Evolutionary conservation across 2,888 invertebrate genomes (phyloP).

Genomic region (Nasonovia ribisnigri): DNA sequence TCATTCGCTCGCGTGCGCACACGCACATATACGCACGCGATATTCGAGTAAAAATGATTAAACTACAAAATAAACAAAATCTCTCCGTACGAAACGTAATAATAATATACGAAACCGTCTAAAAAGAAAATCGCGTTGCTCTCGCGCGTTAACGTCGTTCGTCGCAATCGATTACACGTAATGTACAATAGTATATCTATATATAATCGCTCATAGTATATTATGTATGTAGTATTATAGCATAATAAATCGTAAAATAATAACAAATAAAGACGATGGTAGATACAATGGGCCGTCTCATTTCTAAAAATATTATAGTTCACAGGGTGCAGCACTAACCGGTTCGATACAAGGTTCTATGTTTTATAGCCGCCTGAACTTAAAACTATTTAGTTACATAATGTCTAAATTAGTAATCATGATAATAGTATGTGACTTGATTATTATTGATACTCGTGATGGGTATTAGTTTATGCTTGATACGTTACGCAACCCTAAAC

Average conservation of each 20-base stretch:
- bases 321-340: not conserved
- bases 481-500: not conserved
- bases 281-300: not conserved
- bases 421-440: not conserved
- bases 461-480: not conserved
- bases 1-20: not conserved
- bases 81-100: not conserved
- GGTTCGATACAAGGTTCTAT: not conserved
- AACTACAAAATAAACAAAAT: not conserved
- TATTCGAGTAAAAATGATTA: slow-evolving; percentile 1
- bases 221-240: not conserved
- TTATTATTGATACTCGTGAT: not conserved
- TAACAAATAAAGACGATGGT: not conserved
- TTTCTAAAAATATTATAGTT: not conserved
- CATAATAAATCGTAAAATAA: not conserved
- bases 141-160: not conserved
- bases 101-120: not conserved
- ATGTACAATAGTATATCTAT: not conserved
- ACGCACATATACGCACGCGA: not conserved
- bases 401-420: not conserved
- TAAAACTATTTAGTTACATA: not conserved
- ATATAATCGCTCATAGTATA: not conserved
- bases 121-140: slow-evolving; percentile 8
- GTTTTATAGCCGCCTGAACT: not conserved
- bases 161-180: not conserved